phyloP scores from a whole-genome alignment of 2,888 invertebrate genomes.

The Tenthredo scrophulariae region DNA sequence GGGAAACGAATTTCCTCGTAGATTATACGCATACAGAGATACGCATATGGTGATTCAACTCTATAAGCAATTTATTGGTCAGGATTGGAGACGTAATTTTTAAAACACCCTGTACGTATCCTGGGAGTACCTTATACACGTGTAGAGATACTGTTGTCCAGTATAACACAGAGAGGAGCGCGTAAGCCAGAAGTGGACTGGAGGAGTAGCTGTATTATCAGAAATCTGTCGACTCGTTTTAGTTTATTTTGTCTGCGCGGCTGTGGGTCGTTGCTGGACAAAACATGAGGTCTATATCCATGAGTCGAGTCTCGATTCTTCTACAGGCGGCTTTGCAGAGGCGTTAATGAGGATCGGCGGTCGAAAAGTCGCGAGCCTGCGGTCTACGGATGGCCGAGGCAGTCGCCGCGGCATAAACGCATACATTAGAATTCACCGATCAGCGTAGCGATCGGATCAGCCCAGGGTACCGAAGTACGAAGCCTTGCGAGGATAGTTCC shows the following conservation, averaged over 20 bases:
- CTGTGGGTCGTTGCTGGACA: conserved; percentile 61
- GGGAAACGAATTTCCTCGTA: not conserved
- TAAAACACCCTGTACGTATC: not conserved
- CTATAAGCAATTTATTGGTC: not conserved
- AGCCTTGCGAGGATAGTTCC: conserved; percentile 28
- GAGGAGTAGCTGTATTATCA: conserved; percentile 60
- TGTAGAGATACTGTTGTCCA: not conserved
- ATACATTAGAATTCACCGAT: conserved; percentile 76
- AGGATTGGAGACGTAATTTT: not conserved
- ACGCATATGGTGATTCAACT: not conserved
- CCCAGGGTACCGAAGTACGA: conserved; percentile 20
- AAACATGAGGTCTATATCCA: conserved; percentile 74
- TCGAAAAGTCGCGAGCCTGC: conserved; percentile 44
- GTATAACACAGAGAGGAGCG: conserved; percentile 5
- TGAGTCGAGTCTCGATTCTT: conserved; percentile 45
- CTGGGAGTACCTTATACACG: not conserved
- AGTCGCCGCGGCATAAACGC: conserved; percentile 70
- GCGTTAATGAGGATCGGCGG: conserved; percentile 75
- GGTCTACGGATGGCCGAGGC: conserved; percentile 12
- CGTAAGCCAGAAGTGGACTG: conserved; percentile 30
- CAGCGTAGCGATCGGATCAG: conserved; percentile 72
- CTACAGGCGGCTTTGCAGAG: conserved; percentile 43
- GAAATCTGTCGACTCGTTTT: conserved; percentile 58
- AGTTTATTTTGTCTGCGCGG: conserved; percentile 57
- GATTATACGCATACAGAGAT: not conserved